phyloP scores from a whole-genome alignment of 2,888 invertebrate species.

The Ernsta delagoae region DNA sequence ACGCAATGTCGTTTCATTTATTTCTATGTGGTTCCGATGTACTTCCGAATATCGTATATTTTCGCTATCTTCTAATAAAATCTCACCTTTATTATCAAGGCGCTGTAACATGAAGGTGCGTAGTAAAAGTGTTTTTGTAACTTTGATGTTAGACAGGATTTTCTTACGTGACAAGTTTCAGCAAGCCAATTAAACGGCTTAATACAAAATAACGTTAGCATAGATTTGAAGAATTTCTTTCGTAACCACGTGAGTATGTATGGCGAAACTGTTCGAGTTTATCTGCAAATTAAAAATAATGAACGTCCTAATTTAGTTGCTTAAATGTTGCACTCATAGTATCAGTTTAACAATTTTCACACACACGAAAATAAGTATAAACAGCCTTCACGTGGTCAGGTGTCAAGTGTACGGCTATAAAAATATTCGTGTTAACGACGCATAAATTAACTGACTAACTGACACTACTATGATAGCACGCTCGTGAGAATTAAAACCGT shows the following conservation, averaged over 20 bases:
- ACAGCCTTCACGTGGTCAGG: constrained; percentile 20
- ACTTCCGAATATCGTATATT: constrained; percentile 29
- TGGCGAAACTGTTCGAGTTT: neutral
- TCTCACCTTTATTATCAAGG: constrained; percentile 24
- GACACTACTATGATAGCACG: constrained; percentile 18
- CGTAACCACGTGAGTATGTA: neutral
- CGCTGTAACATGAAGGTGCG: neutral
- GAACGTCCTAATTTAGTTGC: constrained; percentile 5
- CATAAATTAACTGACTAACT: constrained; percentile 24
- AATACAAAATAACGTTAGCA: neutral
- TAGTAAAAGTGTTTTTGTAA: neutral
- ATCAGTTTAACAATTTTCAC: neutral
- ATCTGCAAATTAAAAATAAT: neutral
- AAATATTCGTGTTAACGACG: constrained; percentile 23
- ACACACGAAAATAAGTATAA: neutral
- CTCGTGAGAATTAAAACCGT: constrained; percentile 19
- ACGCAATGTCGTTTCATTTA: constrained; percentile 34
- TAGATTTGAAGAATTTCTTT: neutral
- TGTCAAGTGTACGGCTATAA: constrained; percentile 24
- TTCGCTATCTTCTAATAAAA: constrained; percentile 28
- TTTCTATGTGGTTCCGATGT: constrained; percentile 36
- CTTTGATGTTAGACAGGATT: neutral
- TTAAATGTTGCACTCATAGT: constrained; percentile 11
- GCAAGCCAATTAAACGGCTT: neutral
- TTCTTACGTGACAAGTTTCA: neutral